Base-by-base conservation (phyloP, 2,888 invertebrate species). In the Caenorhabditis sp. region DNA sequence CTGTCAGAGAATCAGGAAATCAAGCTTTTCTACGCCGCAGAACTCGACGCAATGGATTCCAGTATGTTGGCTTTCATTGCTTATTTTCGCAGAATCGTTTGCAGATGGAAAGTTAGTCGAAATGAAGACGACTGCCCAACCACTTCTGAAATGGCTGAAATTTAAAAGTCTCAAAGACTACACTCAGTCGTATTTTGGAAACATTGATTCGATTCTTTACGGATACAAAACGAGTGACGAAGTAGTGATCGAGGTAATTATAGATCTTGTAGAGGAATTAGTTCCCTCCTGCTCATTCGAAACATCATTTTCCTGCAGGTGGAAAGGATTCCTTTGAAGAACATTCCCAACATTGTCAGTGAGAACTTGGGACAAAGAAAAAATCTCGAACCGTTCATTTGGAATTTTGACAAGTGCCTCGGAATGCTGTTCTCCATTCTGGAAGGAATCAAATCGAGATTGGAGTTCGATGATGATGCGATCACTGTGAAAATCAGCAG, bases 81-180 rank as follows among this genome's bases (percentile, higher is more conserved):
- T 3, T 2, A 8, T 1, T 4, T n/a, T 18, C n/a, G n/a, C 26
- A 1, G 2, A 1, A 32, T 28, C 15, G 1, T 20, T 61, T 70
- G 11, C 70, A 70, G 70, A 24, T 4, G 53, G 53, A 6, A 37
- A 70, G 24, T 61, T 70, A 3, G 40, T 61, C 18, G 61, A 70
- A 13, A 26, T 70, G 32, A 70, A 70, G 28, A 58, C 70, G 6
- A 53, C 61, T 3, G 9, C 18, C 13, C 1, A 37, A 8, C 11
- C 1, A 11, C 4, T 0, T 32, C 32, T 4, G 26, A 56, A 13
- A 0, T 68, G 68, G 68, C 6, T 55, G 5, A 9, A 58, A 3
- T n/a, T 15, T 13, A 9, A 5, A 1, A 68, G 68, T 28, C 32
- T 56, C 8, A 1, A 13, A 9, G 2, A 56, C 13, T 68, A 56